Base-by-base conservation (phyloP, 2,113 vertebrate species). In the Seriola quinqueradiata region DNA sequence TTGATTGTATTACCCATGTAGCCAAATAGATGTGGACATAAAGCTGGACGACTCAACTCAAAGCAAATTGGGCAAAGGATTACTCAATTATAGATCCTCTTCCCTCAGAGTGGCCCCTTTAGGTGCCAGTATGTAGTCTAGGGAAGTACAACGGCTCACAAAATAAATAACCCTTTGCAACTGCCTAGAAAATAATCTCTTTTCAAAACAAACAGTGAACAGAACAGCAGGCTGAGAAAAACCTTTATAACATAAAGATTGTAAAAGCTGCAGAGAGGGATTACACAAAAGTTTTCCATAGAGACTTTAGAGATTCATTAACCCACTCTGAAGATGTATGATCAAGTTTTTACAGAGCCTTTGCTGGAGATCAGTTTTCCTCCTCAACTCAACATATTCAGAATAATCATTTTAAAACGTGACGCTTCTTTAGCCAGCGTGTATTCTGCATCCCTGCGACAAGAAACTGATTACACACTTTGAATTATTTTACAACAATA, bases 161-260 rank as follows among this genome's bases (percentile, higher is more conserved):
- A 69, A 85, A 78, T 63, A 59, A 78, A 73, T 70, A 70, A 61
- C 12, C 12, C 14, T 46, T 81, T 81, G 48, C 38, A 28, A 16
- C 50, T 73, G 74, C 63, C 46, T 61, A 3, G 67, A 58, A 54
- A 83, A 28, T 46, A 71, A 72, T 74, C 36, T 78, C 16, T 54
- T 78, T 28, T 81, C 58, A 50, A 77, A 82, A 87, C 59, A 90
- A 85, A 83, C 65, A 48, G 67, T 32, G 54, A 74, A 28, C 67
- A 40, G 5, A 65, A 82, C 19, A 75, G 68, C 55, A 14, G 25
- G 16, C 46, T 54, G 73, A 81, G 65, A 54, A 34, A 42, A 83
- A 40, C n/a, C 40, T 64, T 68, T n/a, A 16, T n/a, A 34, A 44
- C 6, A 61, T 34, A 46, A 32, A 77, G 19, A 64, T 17, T 25